Percentiles rank a stretch among this genome's conserved stretches.
phyloP scores from a whole-genome alignment of 2,888 invertebrate species.

The Teleogryllus oceanicus region DNA sequence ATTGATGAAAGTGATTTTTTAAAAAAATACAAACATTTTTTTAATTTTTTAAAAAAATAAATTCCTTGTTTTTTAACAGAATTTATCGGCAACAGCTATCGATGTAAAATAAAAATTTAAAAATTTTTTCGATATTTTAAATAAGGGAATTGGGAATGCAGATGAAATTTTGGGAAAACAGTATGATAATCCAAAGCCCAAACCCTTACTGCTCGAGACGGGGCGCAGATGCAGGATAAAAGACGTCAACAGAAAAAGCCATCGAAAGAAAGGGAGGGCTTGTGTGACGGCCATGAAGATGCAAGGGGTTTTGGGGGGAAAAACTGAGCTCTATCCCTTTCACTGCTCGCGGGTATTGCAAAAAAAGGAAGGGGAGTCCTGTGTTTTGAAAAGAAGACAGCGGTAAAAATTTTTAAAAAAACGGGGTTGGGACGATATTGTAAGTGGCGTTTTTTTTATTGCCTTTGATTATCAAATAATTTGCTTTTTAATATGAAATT shows the following conservation, averaged over 20 bases:
- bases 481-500: no score
- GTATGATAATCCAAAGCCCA: neutral
- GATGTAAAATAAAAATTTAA: neutral
- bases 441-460: no score
- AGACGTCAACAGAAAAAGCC: neutral
- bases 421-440: no score
- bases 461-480: no score
- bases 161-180: neutral
- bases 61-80: neutral
- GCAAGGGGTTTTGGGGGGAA: neutral
- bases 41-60: neutral
- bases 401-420: neutral
- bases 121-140: neutral
- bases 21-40: neutral
- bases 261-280: neutral
- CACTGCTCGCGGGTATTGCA: neutral
- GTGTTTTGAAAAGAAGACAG: neutral
- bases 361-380: neutral
- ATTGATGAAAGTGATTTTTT: neutral
- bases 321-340: neutral
- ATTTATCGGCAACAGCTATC: neutral
- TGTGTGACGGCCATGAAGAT: neutral
- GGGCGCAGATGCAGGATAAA: neutral
- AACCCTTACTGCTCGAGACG: neutral
- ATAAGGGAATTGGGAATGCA: slow-evolving; percentile 18